phyloP scores from a whole-genome alignment of 2,888 invertebrate species.

The Drosophila robusta region DNA sequence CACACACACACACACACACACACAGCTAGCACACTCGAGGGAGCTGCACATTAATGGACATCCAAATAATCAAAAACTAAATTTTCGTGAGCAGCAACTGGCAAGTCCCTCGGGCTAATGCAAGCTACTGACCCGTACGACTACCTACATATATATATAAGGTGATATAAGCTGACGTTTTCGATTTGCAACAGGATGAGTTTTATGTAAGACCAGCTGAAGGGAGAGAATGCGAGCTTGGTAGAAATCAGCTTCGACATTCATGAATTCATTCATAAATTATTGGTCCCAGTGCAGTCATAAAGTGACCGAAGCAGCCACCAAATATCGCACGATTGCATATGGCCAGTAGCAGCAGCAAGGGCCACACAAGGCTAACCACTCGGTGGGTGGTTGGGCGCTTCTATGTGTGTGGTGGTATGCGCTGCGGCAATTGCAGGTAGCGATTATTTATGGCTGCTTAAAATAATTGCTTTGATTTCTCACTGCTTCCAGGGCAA shows the following conservation, averaged over 20 bases:
- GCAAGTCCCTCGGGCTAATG: conserved; percentile 49
- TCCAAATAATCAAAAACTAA: conserved; percentile 78
- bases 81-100: conserved; percentile 53
- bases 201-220: conserved; percentile 42
- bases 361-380: conserved; percentile 3
- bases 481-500: conserved; percentile 20
- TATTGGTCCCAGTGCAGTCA: conserved; percentile 79
- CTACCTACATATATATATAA: conserved; percentile 5
- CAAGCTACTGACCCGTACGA: neutral
- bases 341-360: conserved; percentile 36
- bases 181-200: conserved; percentile 47
- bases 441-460: conserved; percentile 45
- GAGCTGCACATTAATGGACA: conserved; percentile 77
- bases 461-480: conserved; percentile 61
- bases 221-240: conserved; percentile 6
- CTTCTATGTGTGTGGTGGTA: too few species aligned
- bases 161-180: conserved; percentile 58
- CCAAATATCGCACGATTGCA: conserved; percentile 76
- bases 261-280: conserved; percentile 81
- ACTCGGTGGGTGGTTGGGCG: conserved; percentile 18
- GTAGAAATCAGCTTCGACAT: conserved; percentile 62
- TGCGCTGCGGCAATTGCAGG: conserved; percentile 6
- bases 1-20: conserved; percentile 3
- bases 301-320: conserved; percentile 74
- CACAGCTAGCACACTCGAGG: conserved; percentile 54